Conservation (phyloP, 2,113 vertebrate species). For the Triplophysa dalaica region DNA sequence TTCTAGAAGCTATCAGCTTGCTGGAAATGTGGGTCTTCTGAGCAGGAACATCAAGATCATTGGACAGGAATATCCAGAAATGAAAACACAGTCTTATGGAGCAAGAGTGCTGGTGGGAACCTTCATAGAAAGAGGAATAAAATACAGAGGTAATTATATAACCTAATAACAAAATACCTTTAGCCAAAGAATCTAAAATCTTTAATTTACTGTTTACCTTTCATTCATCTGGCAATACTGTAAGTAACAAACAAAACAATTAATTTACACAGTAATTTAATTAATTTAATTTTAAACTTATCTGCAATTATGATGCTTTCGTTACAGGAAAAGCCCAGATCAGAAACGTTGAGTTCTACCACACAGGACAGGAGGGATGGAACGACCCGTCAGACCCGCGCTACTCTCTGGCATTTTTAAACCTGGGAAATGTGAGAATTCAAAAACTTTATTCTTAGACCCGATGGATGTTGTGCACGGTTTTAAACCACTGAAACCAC, state of each 20-base stretch:
- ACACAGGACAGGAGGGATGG: no score
- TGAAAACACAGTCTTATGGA: no score
- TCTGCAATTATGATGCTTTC: not conserved
- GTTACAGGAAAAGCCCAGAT: constrained; percentile 82
- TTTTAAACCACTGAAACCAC: not conserved
- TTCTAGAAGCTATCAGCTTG: no score
- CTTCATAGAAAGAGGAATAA: constrained; percentile 65
- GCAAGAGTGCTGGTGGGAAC: constrained; percentile 69
- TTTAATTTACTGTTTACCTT: not conserved
- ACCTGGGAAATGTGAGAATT: constrained; percentile 62
- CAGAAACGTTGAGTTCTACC: constrained; percentile 66
- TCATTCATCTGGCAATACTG: not conserved
- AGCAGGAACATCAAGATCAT: no score
- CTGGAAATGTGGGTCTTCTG: no score
- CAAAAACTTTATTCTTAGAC: not conserved
- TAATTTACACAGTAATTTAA: no score
- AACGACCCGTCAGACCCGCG: no score
- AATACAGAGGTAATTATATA: constrained; percentile 73
- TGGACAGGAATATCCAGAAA: no score
- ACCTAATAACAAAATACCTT: not conserved
- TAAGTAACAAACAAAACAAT: not conserved
- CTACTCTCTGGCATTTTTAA: no score
- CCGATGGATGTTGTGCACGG: not conserved
- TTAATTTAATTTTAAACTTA: not conserved
- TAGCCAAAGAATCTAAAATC: not conserved